Percentiles rank a stretch among this genome's conserved stretches.
Conservation (phyloP, 2,888 invertebrate species). For the Autographa gamma region DNA sequence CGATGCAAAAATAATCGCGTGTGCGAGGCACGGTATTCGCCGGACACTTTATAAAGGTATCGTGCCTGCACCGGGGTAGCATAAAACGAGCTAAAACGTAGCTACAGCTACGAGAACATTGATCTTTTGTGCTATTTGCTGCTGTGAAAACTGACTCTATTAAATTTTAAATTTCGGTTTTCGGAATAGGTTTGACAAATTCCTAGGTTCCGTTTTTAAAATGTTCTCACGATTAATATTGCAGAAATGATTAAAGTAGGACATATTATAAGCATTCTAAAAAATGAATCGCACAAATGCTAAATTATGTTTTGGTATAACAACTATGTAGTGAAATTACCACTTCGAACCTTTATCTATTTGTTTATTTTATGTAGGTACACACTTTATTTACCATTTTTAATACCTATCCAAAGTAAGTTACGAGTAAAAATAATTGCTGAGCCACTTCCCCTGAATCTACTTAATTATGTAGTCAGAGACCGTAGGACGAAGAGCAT, state of each 20-base stretch:
- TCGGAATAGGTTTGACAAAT: background rate
- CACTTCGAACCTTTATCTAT: too few species aligned
- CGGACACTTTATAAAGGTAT: constrained; percentile 3
- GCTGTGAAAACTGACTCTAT: background rate
- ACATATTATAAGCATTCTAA: background rate
- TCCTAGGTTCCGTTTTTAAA: background rate
- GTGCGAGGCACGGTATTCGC: constrained; percentile 6
- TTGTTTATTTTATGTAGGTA: background rate
- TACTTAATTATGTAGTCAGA: constrained; percentile 1
- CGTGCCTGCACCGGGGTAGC: background rate
- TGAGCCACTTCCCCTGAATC: background rate
- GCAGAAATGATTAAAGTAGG: background rate
- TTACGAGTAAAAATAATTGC: constrained; percentile 1
- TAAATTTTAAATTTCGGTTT: background rate
- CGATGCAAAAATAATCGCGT: constrained; percentile 8
- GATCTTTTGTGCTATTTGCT: constrained; percentile 3
- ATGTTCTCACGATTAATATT: background rate
- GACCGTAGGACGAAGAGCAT: constrained; percentile 10
- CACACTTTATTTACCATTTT: background rate
- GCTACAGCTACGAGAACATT: background rate
- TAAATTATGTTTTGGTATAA: background rate
- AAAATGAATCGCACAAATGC: background rate
- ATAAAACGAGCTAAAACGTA: background rate
- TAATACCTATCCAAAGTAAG: background rate
- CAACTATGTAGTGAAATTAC: background rate